Percentiles rank a stretch among this genome's conserved stretches.
Conservation (phyloP, 1,140 invertebrate species). For the Hyles vespertilio region DNA sequence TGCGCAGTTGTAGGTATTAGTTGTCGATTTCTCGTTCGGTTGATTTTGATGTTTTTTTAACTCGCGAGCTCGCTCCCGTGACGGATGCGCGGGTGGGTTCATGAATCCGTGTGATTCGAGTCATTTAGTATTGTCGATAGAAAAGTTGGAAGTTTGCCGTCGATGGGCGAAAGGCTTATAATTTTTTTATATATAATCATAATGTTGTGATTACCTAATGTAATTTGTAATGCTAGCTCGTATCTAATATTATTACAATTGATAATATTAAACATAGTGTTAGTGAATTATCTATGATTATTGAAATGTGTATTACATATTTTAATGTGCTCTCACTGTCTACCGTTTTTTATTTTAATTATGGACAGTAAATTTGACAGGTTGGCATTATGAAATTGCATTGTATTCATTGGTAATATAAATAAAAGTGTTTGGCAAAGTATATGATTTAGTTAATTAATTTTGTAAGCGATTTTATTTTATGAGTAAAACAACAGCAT, state of each 20-base stretch:
- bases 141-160: neutral
- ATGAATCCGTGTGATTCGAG: too few relatives aligned
- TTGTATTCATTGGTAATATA: too few relatives aligned
- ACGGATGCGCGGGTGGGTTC: too few relatives aligned
- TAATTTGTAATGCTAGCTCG: conserved; percentile 47
- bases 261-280: conserved; percentile 45
- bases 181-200: conserved; percentile 10
- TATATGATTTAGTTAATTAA: too few relatives aligned
- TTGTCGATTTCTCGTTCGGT: too few relatives aligned
- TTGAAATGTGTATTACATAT: conserved; percentile 49
- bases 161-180: neutral
- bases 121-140: too few relatives aligned
- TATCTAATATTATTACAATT: conserved; percentile 48
- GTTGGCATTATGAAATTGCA: neutral
- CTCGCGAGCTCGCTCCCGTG: too few relatives aligned
- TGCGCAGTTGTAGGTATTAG: too few relatives aligned
- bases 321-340: conserved; percentile 51
- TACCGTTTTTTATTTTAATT: conserved; percentile 30
- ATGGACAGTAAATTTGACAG: conserved; percentile 29
- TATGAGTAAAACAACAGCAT: too few relatives aligned
- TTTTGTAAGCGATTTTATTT: too few relatives aligned
- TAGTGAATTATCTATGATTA: conserved; percentile 30
- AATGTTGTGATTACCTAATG: conserved; percentile 55
- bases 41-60: too few relatives aligned
- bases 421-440: too few relatives aligned